Evolutionary conservation across 2,888 invertebrate genomes (phyloP), one percentile per base, ranked within the genome.

Genomic region (Rhagophthalmus giganteus): DNA sequence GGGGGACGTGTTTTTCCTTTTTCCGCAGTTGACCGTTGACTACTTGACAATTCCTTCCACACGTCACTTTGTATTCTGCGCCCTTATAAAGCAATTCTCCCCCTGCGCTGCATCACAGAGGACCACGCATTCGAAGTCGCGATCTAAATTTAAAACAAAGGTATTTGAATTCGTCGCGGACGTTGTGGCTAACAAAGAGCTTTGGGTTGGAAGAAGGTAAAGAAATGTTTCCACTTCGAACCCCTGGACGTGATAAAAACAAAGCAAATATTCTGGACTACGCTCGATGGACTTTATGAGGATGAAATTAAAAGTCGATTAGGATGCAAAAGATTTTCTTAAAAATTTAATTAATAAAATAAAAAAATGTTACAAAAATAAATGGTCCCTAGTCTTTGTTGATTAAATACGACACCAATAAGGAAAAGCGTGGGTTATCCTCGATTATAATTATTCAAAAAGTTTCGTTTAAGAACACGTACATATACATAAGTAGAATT

Each of bases 201-300:
- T 42, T 37, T 54, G 52, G 55, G 48, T 53, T 55, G 51, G 44
- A 57, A 56, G 56, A 58, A 31, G 13, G 25, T 14, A 28, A 28
- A 10, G 28, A 62, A n/a, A 64, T 67, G 65, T 64, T 65, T 64
- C 64, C 65, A 65, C 65, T 65, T 61, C 61, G 64, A 63, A 65
- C 62, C 61, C 58, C 51, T 11, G 67, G 63, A 68, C 69, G 68
- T 68, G 68, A 69, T 69, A 63, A 68, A 28, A 69, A 66, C 66
- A 67, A 68, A 68, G 66, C 63, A 67, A 68, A 68, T 63, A 63
- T 60, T 61, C 57, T 54, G 57, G 60, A 61, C 60, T 58, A 28
- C 31, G 7, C 20, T 20, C 7, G 20, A 20, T 20, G 20, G 7
- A 5, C 7, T 3, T 20, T 5, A 20, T 3, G 20, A 20, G 20